Evolutionary conservation across 2,113 vertebrate genomes (phyloP), one percentile per base, ranked within the genome.

Genomic region (Orycteropus afer): DNA sequence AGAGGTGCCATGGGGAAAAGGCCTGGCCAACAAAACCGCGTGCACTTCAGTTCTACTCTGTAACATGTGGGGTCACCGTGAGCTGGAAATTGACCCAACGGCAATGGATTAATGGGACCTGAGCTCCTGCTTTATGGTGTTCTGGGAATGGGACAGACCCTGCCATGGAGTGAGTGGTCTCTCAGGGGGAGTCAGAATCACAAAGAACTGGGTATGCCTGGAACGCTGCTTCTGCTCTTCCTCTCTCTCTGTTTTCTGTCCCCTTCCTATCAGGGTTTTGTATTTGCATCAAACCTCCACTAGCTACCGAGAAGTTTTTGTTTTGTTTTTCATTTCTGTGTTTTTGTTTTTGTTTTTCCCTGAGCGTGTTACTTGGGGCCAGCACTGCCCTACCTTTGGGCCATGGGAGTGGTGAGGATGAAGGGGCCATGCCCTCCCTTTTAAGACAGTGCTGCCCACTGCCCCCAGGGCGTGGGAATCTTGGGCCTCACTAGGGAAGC

Each of bases 401-500:
- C 45, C 8, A 79, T 69, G 84, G 89, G 79, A 1, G n/a, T 55
- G 37, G 80, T 96, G 90, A 90, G 4, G 71, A 89, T 51, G 90
- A 59, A 14, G 27, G 22, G 67, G 65, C 2, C 0, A 0, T 29
- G 40, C n/a, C 84, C 47, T 63, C 47, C 47, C 29, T 59, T 69
- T 61, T 17, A 71, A 78, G 74, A 95, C 59, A 57, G 7, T 65
- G 76, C 89, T 69, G 15, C 63, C 83, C 95, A 91, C 86, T 80
- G 67, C 76, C 96, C 94, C 91, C 84, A 34, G 94, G 92, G 91
- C 96, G 87, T 90, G 77, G 91, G 97, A 97, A 92, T 86, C 96
- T 95, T 69, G 95, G 95, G 97, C 97, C n/a, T 98, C 97, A 96
- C 93, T 95, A 82, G 93, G 95, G 96, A 97, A 89, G 89, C 95